Evolutionary conservation across 2,888 invertebrate genomes (phyloP), one percentile per base, ranked within the genome.

Genomic region (Drosophila melanosoma): DNA sequence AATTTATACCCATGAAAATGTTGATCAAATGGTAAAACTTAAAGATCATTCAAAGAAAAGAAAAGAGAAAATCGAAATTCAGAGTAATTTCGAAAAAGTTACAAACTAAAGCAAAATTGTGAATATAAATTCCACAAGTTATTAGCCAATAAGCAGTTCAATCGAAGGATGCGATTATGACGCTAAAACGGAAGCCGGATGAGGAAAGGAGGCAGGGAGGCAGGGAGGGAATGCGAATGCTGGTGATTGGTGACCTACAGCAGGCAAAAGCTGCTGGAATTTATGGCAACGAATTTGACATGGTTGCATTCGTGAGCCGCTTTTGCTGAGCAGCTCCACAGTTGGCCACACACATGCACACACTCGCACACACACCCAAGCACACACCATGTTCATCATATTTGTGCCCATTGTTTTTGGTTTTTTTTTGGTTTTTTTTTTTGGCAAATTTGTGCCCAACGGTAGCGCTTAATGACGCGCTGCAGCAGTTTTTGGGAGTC

Each of bases 361-460:
- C 26, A 36, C 35, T 0, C 35, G 12, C 54, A 70, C 60, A 51
- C 64, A 20, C 57, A 23, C 77, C 69, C 81, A n/a, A 58, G 76
- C 66, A 63, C 83, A 74, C 58, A 54, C 62, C 32, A 45, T 76
- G 82, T 76, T 76, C 85, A 76, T 87, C 82, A 87, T 87, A 85
- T 67, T 63, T 51, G 35, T 29, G 51, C 3, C 26, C 26, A 49
- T 68, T 42, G 62, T 63, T 11, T 40, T 68, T 42, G 62, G 60
- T 11, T 40, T 57, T 17, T 23, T 57, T 42, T 26, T 59, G 35
- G 12, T 42, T 40, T 48, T 15, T 49, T 54, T 56, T 72, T 69
- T 70, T 66, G 71, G 61, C 81, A 82, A 88, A 74, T 90, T 88
- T 84, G 75, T 77, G 70, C 73, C 66, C 60, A 86, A 86, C 85